Conservation (phyloP, 1,140 invertebrate species). For the Campodea augens region DNA sequence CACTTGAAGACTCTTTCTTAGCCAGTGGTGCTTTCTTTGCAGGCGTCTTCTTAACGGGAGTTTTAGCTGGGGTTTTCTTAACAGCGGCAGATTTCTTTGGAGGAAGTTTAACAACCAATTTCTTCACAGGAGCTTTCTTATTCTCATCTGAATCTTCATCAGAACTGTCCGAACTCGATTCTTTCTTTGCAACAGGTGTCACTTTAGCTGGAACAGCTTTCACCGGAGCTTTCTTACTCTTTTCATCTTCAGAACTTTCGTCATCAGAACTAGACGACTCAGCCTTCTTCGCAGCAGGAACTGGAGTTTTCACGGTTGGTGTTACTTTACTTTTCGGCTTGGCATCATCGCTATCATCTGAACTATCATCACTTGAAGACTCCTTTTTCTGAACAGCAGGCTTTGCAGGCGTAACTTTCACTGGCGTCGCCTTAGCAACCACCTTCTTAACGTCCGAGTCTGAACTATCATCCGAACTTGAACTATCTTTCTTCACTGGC, state of each 20-base stretch:
- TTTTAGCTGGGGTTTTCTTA: constrained; percentile 7
- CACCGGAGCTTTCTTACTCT: too few relatives aligned
- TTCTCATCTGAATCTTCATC: background rate
- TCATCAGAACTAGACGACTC: too few relatives aligned
- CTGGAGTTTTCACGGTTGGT: too few relatives aligned
- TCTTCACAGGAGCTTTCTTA: background rate
- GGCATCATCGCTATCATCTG: too few relatives aligned
- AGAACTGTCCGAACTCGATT: too few relatives aligned
- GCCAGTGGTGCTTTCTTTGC: constrained; percentile 1
- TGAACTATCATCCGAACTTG: background rate
- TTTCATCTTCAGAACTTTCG: too few relatives aligned
- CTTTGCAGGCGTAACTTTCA: background rate
- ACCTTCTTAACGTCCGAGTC: background rate
- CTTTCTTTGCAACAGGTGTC: too few relatives aligned
- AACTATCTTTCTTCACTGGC: background rate
- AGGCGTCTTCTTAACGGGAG: constrained; percentile 9
- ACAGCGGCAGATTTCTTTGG: constrained; percentile 9
- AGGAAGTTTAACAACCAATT: constrained; percentile 3
- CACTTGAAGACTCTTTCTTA: constrained; percentile 9
- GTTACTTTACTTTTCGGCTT: too few relatives aligned
- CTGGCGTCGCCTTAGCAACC: background rate
- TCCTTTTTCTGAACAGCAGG: constrained; percentile 12
- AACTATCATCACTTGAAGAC: constrained; percentile 14
- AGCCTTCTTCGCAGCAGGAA: too few relatives aligned
- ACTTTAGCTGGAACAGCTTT: too few relatives aligned